These are phyloP conservation scores for Neomorphus geoffroyi DNA, from an alignment of 2,797 vertebrate genomes.

Conservation along the genomic window DNA sequence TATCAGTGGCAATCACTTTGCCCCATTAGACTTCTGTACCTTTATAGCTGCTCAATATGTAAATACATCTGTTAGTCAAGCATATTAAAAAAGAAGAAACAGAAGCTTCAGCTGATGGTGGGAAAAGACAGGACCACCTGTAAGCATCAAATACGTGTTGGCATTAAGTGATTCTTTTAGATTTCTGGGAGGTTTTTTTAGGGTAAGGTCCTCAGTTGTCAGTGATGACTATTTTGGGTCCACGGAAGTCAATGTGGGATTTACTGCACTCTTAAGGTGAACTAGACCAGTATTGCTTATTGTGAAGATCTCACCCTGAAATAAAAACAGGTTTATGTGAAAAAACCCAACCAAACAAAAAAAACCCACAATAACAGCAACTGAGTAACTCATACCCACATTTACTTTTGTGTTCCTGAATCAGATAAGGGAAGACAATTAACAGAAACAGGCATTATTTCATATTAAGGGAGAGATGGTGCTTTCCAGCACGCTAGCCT, in stretches of 20 bases:
- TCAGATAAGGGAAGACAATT: neutral
- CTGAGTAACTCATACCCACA: neutral
- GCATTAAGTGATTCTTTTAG: neutral
- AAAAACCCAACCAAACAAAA: neutral
- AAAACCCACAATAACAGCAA: rapidly evolving
- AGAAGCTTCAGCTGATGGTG: neutral
- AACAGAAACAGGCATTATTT: neutral
- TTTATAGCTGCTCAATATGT: neutral
- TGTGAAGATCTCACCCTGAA: neutral
- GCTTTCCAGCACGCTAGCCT: neutral
- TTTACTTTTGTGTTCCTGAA: neutral
- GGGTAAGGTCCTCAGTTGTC: neutral
- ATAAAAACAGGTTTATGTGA: neutral
- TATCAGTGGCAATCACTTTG: conserved; percentile 7
- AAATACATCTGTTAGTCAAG: conserved; percentile 30
- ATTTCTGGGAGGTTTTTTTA: neutral
- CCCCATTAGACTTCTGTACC: conserved; percentile 10
- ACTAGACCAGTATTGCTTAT: neutral
- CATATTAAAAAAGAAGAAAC: conserved; percentile 30
- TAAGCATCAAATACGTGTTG: neutral
- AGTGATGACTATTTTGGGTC: neutral
- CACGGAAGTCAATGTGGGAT: neutral
- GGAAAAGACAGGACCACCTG: neutral
- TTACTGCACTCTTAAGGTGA: neutral
- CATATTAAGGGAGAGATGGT: neutral